Conservation (phyloP, 2,113 vertebrate species). For the Channa argus region DNA sequence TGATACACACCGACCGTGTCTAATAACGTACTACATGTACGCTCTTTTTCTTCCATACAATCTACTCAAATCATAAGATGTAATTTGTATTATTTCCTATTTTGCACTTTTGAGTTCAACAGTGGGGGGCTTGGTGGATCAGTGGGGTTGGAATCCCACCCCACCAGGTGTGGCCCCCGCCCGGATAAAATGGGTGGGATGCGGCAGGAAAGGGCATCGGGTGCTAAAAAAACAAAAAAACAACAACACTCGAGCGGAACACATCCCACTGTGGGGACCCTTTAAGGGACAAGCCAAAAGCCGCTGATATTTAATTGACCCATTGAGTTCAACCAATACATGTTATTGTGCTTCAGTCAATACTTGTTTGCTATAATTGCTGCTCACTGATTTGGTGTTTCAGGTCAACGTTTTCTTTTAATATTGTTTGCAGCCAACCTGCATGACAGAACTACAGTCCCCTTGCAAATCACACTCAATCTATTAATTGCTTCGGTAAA, state of each 20-base stretch:
- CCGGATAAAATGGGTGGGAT: too few relatives aligned
- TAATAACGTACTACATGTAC: constrained; percentile 20
- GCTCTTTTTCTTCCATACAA: constrained; percentile 21
- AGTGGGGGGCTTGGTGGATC: too few relatives aligned
- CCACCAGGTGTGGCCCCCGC: too few relatives aligned
- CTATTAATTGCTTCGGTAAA: constrained; percentile 9
- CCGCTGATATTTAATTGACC: neutral
- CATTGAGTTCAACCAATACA: constrained; percentile 24
- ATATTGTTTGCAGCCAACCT: constrained; percentile 8
- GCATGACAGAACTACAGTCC: neutral
- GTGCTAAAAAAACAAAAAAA: too few relatives aligned
- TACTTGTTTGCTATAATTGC: constrained; percentile 23
- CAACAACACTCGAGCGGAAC: too few relatives aligned
- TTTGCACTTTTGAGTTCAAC: neutral
- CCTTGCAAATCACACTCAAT: neutral
- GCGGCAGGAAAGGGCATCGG: too few relatives aligned
- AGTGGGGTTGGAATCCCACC: too few relatives aligned
- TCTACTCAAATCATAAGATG: constrained; percentile 17
- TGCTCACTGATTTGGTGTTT: constrained; percentile 23
- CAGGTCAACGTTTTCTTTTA: constrained; percentile 15
- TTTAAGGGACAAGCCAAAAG: too few relatives aligned
- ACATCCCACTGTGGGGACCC: too few relatives aligned
- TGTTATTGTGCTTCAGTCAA: constrained; percentile 66
- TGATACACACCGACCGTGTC: constrained; percentile 38
- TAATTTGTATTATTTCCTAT: constrained; percentile 36